Conservation (phyloP, 2,888 invertebrate species). For the Palloptera scutellata region DNA sequence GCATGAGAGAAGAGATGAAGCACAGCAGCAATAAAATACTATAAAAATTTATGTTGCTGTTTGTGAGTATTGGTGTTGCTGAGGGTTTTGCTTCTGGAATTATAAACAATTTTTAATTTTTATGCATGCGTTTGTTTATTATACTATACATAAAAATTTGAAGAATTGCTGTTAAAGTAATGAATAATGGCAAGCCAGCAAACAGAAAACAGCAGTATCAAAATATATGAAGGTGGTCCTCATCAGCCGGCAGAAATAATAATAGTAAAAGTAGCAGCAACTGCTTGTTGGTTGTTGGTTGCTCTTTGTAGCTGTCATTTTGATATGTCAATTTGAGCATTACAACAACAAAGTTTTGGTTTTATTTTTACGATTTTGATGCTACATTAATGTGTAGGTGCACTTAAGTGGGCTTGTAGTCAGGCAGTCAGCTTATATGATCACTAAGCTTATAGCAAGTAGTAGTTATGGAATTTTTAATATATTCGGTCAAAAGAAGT, state of each 20-base stretch:
- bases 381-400: not conserved
- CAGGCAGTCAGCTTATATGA: not conserved
- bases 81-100: too few relatives aligned
- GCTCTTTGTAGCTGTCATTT: conserved; percentile 15
- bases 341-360: not conserved
- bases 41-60: too few relatives aligned
- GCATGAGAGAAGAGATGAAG: too few relatives aligned
- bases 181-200: not conserved
- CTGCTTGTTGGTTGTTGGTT: not conserved
- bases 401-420: not conserved
- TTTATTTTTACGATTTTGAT: not conserved
- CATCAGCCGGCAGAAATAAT: not conserved
- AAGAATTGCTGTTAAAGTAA: too few relatives aligned
- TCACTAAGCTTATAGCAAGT: not conserved
- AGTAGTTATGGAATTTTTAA: not conserved
- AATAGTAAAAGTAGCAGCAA: not conserved
- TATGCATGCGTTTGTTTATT: too few relatives aligned
- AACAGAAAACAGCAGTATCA: conserved; percentile 8
- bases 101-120: too few relatives aligned
- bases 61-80: too few relatives aligned
- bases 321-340: conserved; percentile 19
- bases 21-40: too few relatives aligned
- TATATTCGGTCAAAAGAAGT: not conserved
- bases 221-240: conserved; percentile 13
- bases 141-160: too few relatives aligned